Conservation (phyloP, 2,888 invertebrate species). For the Ochropacha duplaris region DNA sequence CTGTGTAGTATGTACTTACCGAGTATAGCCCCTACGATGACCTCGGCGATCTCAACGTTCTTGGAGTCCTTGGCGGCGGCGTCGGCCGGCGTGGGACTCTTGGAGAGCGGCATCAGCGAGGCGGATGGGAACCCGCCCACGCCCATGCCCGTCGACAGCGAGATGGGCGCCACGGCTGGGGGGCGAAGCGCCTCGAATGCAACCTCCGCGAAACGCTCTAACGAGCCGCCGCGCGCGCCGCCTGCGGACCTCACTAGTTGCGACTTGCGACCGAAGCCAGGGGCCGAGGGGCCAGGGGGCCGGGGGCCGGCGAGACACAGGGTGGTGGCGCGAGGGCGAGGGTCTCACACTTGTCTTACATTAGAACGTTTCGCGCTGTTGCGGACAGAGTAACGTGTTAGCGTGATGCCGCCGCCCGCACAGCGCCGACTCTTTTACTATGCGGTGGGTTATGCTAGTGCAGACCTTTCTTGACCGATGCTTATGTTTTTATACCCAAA, state of each 20-base stretch:
- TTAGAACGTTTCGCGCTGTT: slow-evolving; percentile 76
- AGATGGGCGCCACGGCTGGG: slow-evolving; percentile 89
- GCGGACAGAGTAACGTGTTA: slow-evolving; percentile 50
- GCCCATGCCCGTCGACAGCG: slow-evolving; percentile 88
- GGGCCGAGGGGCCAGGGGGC: slow-evolving; percentile 10
- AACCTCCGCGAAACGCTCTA: slow-evolving; percentile 90
- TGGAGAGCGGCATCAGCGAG: slow-evolving; percentile 88
- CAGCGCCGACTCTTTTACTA: slow-evolving; percentile 12
- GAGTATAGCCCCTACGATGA: slow-evolving; percentile 98
- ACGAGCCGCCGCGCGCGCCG: slow-evolving; percentile 82
- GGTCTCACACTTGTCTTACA: slow-evolving; percentile 40
- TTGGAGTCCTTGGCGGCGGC: slow-evolving; percentile 90
- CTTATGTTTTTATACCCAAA: neutral
- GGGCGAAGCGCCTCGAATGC: slow-evolving; percentile 87
- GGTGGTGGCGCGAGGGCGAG: slow-evolving; percentile 7
- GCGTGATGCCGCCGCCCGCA: slow-evolving; percentile 33
- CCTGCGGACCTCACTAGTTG: slow-evolving; percentile 38
- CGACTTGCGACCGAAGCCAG: neutral
- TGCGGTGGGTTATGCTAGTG: slow-evolving; percentile 32
- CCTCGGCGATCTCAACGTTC: slow-evolving; percentile 97
- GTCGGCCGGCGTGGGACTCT: slow-evolving; percentile 91
- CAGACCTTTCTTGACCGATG: slow-evolving; percentile 1
- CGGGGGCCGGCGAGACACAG: slow-evolving; percentile 12
- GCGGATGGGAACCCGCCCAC: slow-evolving; percentile 87
- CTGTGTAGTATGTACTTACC: slow-evolving; percentile 78